phyloP scores from a whole-genome alignment of 1,140 invertebrate species.

The Proales similis region DNA sequence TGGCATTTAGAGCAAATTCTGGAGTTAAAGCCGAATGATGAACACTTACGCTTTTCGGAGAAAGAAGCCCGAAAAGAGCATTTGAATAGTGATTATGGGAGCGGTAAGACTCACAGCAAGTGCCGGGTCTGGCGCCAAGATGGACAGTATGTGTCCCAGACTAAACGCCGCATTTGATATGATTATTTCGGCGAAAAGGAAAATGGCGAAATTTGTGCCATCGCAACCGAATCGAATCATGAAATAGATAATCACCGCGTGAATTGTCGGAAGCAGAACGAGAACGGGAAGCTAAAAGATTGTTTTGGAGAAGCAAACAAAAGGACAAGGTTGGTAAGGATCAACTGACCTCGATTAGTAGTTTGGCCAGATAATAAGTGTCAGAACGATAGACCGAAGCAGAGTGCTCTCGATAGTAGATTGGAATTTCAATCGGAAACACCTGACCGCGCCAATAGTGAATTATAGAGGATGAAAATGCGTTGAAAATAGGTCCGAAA shows the following conservation, averaged over 20 bases:
- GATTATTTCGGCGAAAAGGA: slow-evolving; percentile 9
- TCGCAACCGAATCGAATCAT: slow-evolving; percentile 35
- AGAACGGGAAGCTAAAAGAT: slow-evolving; percentile 7
- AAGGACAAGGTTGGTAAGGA: neutral
- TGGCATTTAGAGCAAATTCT: neutral
- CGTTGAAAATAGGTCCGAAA: neutral
- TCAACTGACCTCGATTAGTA: slow-evolving; percentile 11
- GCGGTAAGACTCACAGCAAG: slow-evolving; percentile 1
- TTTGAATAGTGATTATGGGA: slow-evolving; percentile 10
- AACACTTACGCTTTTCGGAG: slow-evolving; percentile 14
- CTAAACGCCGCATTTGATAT: slow-evolving; percentile 2
- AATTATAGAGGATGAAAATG: no score
- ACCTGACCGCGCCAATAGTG: no score
- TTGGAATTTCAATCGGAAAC: slow-evolving; percentile 34
- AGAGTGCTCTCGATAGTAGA: slow-evolving; percentile 5
- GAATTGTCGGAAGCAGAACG: slow-evolving; percentile 5
- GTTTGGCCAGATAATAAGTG: slow-evolving; percentile 33
- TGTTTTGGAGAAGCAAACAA: slow-evolving; percentile 4
- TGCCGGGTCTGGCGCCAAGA: neutral
- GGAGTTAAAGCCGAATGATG: neutral
- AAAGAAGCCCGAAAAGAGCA: slow-evolving; percentile 36
- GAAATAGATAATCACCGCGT: slow-evolving; percentile 20
- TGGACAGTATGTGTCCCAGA: slow-evolving; percentile 14
- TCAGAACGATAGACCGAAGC: slow-evolving; percentile 21
- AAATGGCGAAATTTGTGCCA: slow-evolving; percentile 10